Evolutionary conservation across 2,113 vertebrate genomes (phyloP).

Genomic region (Leptocoma aspasia): DNA sequence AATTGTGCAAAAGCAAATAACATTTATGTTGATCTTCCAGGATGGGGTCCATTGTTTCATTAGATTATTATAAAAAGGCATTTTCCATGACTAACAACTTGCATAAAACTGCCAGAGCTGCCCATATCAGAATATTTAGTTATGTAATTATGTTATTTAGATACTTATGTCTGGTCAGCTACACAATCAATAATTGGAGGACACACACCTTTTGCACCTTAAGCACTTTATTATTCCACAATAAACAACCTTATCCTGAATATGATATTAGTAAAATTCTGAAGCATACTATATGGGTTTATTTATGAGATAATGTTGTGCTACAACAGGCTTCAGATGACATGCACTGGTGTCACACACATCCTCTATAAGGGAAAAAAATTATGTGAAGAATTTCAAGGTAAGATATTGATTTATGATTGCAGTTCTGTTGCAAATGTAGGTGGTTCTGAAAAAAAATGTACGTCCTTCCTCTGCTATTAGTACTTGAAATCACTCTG

Average conservation of each 20-base stretch:
- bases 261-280: background rate
- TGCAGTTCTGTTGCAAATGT: background rate
- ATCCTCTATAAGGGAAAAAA: background rate
- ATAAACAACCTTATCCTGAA: background rate
- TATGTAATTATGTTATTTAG: background rate
- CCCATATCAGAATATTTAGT: background rate
- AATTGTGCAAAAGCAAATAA: conserved; percentile 22
- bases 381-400: background rate
- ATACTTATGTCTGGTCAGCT: background rate
- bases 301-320: background rate
- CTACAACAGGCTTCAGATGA: background rate
- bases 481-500: background rate
- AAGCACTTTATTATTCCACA: background rate
- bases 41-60: conserved; percentile 14
- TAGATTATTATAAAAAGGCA: conserved; percentile 23
- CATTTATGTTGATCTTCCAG: conserved; percentile 15
- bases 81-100: background rate
- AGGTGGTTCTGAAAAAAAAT: background rate
- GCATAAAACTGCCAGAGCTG: background rate
- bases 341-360: background rate
- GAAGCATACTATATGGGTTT: background rate
- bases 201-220: background rate
- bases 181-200: background rate
- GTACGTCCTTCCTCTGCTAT: background rate
- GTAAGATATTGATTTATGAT: background rate